Evolutionary conservation across 2,113 vertebrate genomes (phyloP).

Genomic region (Hemiprocne comata): DNA sequence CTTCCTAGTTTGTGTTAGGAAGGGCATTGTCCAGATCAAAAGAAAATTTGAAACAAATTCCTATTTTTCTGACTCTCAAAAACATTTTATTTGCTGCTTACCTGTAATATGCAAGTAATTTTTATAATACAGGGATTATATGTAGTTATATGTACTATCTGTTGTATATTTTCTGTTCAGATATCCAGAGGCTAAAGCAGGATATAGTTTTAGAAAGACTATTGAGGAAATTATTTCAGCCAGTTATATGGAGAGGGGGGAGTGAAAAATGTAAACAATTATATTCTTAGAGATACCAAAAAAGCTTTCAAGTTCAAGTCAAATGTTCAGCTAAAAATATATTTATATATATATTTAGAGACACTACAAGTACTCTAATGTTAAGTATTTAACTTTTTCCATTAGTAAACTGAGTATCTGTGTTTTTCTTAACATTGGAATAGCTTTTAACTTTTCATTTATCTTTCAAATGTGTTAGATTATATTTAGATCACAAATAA

Average conservation of each 20-base stretch:
- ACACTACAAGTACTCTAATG: background rate
- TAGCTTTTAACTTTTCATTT: background rate
- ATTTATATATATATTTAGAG: background rate
- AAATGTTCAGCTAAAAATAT: background rate
- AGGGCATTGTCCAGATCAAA: background rate
- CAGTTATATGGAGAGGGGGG: rapidly evolving
- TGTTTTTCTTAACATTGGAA: background rate
- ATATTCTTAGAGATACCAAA: background rate
- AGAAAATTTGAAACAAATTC: background rate
- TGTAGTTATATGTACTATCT: background rate
- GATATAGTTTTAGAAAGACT: background rate
- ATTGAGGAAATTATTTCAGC: background rate
- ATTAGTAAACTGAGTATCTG: background rate
- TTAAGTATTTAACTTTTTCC: background rate
- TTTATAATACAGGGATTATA: background rate
- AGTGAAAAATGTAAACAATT: background rate
- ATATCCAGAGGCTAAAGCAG: background rate
- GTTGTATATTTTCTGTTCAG: background rate
- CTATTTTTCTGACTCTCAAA: background rate
- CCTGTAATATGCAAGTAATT: background rate
- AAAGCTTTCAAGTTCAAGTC: background rate
- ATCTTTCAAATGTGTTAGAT: background rate
- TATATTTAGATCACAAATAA: background rate
- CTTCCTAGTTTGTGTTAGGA: background rate
- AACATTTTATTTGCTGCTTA: background rate